A percentile compares a stretch with the other conserved stretches of the same genome.
These are phyloP conservation scores for Mesorhabditis belari DNA, from an alignment of 2,888 invertebrate species.

Conservation along the genomic window DNA sequence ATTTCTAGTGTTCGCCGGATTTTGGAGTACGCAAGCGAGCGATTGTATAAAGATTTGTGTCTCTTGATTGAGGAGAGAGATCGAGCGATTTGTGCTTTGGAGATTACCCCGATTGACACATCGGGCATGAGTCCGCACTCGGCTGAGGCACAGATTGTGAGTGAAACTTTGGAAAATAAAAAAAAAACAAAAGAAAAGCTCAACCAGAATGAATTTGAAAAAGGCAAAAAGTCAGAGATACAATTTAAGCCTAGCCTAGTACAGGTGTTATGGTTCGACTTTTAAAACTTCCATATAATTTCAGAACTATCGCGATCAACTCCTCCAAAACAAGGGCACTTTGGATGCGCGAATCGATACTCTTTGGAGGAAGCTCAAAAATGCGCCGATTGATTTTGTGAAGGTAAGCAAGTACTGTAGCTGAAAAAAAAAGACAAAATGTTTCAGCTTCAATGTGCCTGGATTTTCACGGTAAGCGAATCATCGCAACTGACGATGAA, in stretches of 20 bases:
- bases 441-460: neutral
- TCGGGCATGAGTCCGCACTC: constrained; percentile 15
- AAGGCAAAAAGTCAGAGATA: neutral
- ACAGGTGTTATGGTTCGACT: neutral
- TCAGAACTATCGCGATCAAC: constrained; percentile 20
- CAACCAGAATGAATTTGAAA: neutral
- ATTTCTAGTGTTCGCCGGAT: constrained; percentile 11
- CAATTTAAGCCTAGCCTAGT: neutral
- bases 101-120: constrained; percentile 9
- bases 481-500: constrained; percentile 6
- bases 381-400: neutral
- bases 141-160: constrained; percentile 16
- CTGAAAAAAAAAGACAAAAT: neutral
- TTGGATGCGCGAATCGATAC: constrained; percentile 22
- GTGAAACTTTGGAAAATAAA: neutral
- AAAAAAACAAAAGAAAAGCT: neutral
- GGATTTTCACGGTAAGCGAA: neutral
- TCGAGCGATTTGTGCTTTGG: constrained; percentile 14
- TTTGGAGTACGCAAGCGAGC: constrained; percentile 11
- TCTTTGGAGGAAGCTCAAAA: constrained; percentile 8
- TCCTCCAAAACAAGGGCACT: constrained; percentile 21
- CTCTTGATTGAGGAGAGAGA: constrained; percentile 22
- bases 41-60: constrained; percentile 17
- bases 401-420: neutral
- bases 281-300: constrained; percentile 1